These are phyloP conservation scores for Cephus sareptanus DNA, from an alignment of 2,888 invertebrate genomes.

Conservation along the genomic window DNA sequence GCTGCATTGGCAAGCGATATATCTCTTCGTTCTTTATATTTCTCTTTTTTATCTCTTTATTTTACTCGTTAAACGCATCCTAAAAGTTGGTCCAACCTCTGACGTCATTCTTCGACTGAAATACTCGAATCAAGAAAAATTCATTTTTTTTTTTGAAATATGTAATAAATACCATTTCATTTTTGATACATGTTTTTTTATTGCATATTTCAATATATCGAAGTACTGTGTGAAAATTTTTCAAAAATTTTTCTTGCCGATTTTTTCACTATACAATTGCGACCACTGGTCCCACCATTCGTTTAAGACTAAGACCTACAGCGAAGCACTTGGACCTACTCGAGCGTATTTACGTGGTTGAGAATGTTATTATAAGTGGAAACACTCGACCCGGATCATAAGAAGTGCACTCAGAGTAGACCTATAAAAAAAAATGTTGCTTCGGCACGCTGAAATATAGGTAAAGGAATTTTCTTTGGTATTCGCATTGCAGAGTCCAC, in stretches of 20 bases:
- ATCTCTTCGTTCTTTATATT: background rate
- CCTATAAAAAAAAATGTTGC: background rate
- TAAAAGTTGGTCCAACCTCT: background rate
- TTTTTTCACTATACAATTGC: conserved; percentile 16
- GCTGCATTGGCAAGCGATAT: background rate
- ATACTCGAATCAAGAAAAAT: background rate
- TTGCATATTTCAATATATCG: background rate
- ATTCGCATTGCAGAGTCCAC: background rate
- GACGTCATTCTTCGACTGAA: background rate
- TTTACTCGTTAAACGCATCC: background rate
- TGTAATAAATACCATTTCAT: background rate
- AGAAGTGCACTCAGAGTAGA: background rate
- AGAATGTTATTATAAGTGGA: conserved; percentile 60
- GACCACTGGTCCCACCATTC: conserved; percentile 36
- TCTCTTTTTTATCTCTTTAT: background rate
- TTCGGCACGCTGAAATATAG: background rate
- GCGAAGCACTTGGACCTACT: conserved; percentile 49
- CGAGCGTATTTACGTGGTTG: conserved; percentile 58
- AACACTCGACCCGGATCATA: conserved; percentile 34
- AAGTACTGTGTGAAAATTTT: background rate
- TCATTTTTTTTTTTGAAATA: background rate
- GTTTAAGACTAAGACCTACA: conserved; percentile 51
- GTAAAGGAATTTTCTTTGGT: background rate
- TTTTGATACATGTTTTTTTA: background rate
- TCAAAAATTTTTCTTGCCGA: conserved; percentile 9